phyloP scores from a whole-genome alignment of 2,797 vertebrate species.

The Acrossocheilus wenchowensis region DNA sequence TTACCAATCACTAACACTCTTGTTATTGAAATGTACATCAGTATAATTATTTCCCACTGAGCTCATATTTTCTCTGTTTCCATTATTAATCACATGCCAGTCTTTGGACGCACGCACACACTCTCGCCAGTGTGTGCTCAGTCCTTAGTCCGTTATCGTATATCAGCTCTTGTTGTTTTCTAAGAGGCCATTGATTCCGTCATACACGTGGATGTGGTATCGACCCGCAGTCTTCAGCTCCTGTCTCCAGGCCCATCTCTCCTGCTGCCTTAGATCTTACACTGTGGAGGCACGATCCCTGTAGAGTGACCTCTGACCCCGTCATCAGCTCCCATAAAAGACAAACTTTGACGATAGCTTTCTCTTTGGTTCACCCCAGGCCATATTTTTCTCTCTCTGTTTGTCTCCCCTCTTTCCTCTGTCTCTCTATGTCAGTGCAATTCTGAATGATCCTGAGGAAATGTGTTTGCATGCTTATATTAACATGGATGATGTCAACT shows the following conservation, averaged over 20 bases:
- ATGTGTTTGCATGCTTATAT: conserved; percentile 85
- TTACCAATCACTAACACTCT: conserved; percentile 29
- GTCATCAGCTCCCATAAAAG: background rate
- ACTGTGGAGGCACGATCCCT: conserved; percentile 32
- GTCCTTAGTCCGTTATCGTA: conserved; percentile 42
- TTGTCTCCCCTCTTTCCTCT: conserved; percentile 50
- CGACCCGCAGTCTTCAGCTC: conserved; percentile 66
- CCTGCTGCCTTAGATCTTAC: conserved; percentile 41
- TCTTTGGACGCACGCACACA: background rate
- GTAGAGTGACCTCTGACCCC: conserved; percentile 37
- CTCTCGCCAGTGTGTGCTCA: conserved; percentile 7
- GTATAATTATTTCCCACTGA: conserved; percentile 42
- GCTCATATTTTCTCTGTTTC: conserved; percentile 30
- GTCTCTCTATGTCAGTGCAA: conserved; percentile 74
- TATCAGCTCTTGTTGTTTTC: conserved; percentile 58
- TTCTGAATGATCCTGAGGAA: conserved; percentile 78
- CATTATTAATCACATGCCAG: conserved; percentile 36
- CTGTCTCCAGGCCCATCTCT: conserved; percentile 34
- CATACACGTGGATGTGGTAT: conserved; percentile 71
- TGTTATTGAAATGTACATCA: conserved; percentile 43
- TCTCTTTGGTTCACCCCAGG: background rate
- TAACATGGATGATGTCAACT: conserved; percentile 86
- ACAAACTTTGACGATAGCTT: background rate
- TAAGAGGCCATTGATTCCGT: conserved; percentile 68
- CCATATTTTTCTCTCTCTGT: conserved; percentile 12